Evolutionary conservation across 2,113 vertebrate genomes (phyloP).

Genomic region (Natator depressus): DNA sequence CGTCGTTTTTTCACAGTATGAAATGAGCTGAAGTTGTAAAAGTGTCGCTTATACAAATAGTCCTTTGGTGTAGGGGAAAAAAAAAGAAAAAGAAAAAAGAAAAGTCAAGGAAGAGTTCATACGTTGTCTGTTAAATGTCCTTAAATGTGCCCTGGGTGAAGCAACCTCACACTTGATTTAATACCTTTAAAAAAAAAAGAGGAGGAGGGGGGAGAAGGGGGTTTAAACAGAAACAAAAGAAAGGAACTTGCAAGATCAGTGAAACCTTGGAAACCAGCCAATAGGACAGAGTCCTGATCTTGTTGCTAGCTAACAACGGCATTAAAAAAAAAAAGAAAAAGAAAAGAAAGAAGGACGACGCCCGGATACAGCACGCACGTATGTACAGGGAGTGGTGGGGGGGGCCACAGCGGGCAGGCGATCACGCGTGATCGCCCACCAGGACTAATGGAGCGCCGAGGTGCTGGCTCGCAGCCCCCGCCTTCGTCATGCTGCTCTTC

Average conservation of each 20-base stretch:
- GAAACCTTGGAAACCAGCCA: conserved; percentile 76
- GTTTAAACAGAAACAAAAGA: conserved; percentile 44
- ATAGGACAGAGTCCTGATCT: conserved; percentile 59
- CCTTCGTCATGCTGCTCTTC: conserved; percentile 85
- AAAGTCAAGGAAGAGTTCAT: conserved; percentile 39
- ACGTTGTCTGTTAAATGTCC: conserved; percentile 55
- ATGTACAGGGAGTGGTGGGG: not conserved
- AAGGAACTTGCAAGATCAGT: conserved; percentile 82
- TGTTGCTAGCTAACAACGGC: conserved; percentile 54
- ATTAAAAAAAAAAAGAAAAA: not conserved
- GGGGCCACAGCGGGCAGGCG: not conserved
- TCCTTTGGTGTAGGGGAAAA: conserved; percentile 50
- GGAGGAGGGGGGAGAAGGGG: too few species aligned
- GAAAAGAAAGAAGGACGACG: not conserved
- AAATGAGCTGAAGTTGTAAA: conserved; percentile 43
- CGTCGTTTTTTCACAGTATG: conserved; percentile 54
- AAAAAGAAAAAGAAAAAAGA: not conserved
- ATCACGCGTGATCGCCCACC: conserved; percentile 90
- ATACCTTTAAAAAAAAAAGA: conserved; percentile 19
- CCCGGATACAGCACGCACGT: not conserved
- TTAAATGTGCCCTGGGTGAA: conserved; percentile 60
- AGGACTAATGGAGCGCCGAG: conserved; percentile 89
- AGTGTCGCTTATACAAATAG: conserved; percentile 50
- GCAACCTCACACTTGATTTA: conserved; percentile 56
- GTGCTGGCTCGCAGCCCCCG: conserved; percentile 82